Evolutionary conservation across 2,797 vertebrate genomes (phyloP).

Genomic region (Manis pentadactyla): DNA sequence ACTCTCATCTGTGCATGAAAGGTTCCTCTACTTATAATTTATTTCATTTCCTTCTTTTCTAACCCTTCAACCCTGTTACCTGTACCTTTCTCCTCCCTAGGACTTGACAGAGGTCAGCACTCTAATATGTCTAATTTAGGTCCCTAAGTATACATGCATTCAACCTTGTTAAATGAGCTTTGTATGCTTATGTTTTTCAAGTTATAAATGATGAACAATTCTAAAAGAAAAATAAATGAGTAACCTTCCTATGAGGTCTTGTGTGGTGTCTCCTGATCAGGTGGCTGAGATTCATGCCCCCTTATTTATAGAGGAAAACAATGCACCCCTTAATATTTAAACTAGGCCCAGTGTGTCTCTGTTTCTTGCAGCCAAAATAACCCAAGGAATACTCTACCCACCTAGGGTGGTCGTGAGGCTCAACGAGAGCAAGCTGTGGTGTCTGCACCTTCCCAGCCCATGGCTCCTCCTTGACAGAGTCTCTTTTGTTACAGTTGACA

Average conservation of each 20-base stretch:
- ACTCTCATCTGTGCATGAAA: neutral
- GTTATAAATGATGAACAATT: neutral
- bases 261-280: neutral
- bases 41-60: neutral
- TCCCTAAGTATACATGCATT: neutral
- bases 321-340: slow-evolving; percentile 35
- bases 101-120: neutral
- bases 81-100: neutral
- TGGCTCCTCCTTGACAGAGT: neutral
- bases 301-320: neutral
- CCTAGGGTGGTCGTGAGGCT: neutral
- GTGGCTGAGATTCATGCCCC: neutral
- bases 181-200: slow-evolving; percentile 32
- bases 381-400: neutral
- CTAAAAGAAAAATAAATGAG: neutral
- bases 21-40: neutral
- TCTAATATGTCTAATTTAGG: neutral
- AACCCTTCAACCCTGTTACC: neutral
- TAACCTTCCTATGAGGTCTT: slow-evolving; percentile 11
- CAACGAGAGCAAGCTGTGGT: neutral
- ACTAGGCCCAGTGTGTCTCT: neutral
- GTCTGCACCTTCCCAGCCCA: neutral
- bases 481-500: neutral
- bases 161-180: slow-evolving; percentile 35
- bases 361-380: slow-evolving; percentile 43